Evolutionary conservation across 2,888 invertebrate genomes (phyloP).

Genomic region (Nomada ruficornis): DNA sequence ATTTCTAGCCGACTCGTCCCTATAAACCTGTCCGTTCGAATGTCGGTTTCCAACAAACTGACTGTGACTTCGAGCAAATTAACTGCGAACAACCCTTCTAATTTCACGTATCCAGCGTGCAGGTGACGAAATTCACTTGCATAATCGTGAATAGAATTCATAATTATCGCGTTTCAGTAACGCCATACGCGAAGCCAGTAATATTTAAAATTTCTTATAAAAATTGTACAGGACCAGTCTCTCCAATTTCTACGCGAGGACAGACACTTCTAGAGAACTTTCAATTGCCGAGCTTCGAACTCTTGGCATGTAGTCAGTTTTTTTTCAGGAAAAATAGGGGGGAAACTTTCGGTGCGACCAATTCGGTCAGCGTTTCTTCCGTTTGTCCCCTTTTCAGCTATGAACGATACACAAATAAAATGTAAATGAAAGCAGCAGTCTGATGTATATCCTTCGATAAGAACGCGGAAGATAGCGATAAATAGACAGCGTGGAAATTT

Average conservation of each 20-base stretch:
- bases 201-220: background rate
- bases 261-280: slow-evolving; percentile 7
- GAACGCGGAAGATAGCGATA: slow-evolving; percentile 28
- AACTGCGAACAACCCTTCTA: slow-evolving; percentile 12
- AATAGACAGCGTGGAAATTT: slow-evolving; percentile 20
- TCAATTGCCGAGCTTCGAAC: slow-evolving; percentile 17
- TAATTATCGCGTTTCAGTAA: slow-evolving; percentile 7
- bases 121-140: slow-evolving; percentile 15
- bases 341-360: background rate
- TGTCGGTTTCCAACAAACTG: slow-evolving; percentile 1
- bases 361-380: too few relatives aligned
- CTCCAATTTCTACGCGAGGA: background rate
- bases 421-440: background rate
- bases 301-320: slow-evolving; percentile 3
- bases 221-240: background rate
- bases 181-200: background rate
- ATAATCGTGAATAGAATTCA: slow-evolving; percentile 30
- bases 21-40: background rate
- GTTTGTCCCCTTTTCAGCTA: background rate
- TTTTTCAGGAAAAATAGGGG: background rate
- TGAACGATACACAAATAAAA: background rate
- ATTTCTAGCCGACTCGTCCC: too few relatives aligned
- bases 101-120: slow-evolving; percentile 12
- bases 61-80: background rate
- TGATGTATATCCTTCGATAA: slow-evolving; percentile 5